These are phyloP conservation scores for Drosophila chauvacae DNA, from an alignment of 1,140 invertebrate genomes.

Conservation along the genomic window DNA sequence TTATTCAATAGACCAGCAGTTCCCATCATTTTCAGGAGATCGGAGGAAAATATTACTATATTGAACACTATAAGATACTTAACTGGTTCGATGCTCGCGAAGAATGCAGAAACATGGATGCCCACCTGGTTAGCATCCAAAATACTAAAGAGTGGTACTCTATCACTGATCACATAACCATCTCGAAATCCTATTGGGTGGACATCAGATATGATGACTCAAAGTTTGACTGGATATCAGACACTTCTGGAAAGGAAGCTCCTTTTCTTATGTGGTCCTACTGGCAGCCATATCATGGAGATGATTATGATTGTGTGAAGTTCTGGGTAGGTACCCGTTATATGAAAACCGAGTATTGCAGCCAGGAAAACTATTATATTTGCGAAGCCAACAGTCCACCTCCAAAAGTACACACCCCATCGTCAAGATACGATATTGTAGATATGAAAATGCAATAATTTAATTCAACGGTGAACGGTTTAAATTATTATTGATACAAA, in stretches of 20 bases:
- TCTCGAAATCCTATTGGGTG: neutral
- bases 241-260: neutral
- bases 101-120: neutral
- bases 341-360: neutral
- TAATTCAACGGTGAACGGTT: neutral
- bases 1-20: neutral
- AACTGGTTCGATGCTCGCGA: neutral
- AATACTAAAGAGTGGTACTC: neutral
- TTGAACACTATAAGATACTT: neutral
- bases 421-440: neutral
- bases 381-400: neutral
- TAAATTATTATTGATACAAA: neutral
- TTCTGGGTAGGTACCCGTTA: fast-evolving
- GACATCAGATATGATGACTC: neutral
- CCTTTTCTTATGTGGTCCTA: neutral
- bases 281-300: neutral
- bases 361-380: neutral
- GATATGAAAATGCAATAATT: neutral
- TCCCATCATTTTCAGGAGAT: neutral
- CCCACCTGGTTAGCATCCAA: constrained; percentile 6
- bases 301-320: neutral
- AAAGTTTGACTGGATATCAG: neutral
- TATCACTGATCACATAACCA: neutral
- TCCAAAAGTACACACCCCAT: neutral
- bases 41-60: neutral